phyloP scores from a whole-genome alignment of 2,888 invertebrate genomes.

The Pachydiplax longipennis region DNA sequence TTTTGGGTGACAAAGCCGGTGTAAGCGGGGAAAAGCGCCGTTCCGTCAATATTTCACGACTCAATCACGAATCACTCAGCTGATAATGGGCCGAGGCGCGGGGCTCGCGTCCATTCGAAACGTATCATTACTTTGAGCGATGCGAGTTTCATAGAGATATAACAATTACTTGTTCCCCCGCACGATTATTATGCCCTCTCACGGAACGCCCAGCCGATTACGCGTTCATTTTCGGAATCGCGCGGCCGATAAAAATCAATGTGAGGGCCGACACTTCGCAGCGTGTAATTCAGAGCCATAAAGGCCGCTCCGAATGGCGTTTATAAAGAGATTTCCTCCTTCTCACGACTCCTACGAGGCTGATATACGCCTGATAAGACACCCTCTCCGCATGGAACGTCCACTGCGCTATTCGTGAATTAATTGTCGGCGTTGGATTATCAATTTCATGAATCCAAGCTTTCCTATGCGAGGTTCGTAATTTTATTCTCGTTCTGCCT shows the following conservation, averaged over 20 bases:
- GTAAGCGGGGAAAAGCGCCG: not conserved
- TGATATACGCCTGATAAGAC: not conserved
- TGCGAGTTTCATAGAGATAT: constrained; percentile 40
- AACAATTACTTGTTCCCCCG: constrained; percentile 20
- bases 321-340: constrained; percentile 24
- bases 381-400: too few relatives aligned
- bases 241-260: constrained; percentile 35
- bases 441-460: too few relatives aligned
- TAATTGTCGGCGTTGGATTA: too few relatives aligned
- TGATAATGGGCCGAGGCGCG: not conserved
- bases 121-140: constrained; percentile 37
- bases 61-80: constrained; percentile 40
- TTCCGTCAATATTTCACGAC: constrained; percentile 33
- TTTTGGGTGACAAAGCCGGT: too few relatives aligned
- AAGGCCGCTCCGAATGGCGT: constrained; percentile 23
- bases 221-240: not conserved
- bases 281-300: constrained; percentile 38
- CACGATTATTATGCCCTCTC: not conserved
- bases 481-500: too few relatives aligned
- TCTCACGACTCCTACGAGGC: constrained; percentile 5
- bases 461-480: too few relatives aligned
- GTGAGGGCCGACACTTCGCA: constrained; percentile 22
- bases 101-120: not conserved
- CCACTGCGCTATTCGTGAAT: too few relatives aligned
- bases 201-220: not conserved